Evolutionary conservation across 2,113 vertebrate genomes (phyloP).

Genomic region (Hemibagrus wyckioides): DNA sequence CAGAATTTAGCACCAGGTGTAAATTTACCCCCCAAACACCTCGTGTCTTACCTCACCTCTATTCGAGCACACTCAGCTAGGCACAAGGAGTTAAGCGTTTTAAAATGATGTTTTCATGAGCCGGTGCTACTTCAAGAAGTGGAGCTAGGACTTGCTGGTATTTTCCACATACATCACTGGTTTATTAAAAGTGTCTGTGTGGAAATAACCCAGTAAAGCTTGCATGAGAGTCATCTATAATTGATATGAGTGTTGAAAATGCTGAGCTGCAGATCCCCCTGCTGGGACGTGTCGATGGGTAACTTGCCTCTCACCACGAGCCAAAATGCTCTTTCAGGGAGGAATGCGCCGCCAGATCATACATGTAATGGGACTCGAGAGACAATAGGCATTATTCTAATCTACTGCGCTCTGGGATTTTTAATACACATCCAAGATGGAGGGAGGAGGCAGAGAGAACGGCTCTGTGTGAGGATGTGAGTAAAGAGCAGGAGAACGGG

Average conservation of each 20-base stretch:
- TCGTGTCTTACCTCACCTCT: background rate
- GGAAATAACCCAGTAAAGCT: conserved; percentile 40
- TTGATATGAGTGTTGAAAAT: conserved; percentile 50
- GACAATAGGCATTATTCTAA: conserved; percentile 51
- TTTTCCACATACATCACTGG: conserved; percentile 12
- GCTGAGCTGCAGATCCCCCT: conserved; percentile 42
- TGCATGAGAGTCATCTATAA: conserved; percentile 42
- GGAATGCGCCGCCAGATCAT: conserved; percentile 37
- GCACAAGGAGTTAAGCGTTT: background rate
- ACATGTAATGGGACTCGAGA: conserved; percentile 46
- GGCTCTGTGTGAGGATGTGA: conserved; percentile 36
- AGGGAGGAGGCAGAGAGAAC: conserved; percentile 9
- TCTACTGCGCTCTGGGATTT: conserved; percentile 47
- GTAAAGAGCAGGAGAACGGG: conserved; percentile 43
- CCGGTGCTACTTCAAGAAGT: background rate
- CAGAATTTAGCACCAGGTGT: background rate
- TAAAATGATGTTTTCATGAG: background rate
- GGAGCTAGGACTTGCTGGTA: background rate
- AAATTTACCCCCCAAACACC: background rate
- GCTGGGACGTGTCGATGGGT: conserved; percentile 43
- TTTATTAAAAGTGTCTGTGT: conserved; percentile 5
- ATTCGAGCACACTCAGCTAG: background rate
- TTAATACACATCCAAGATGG: conserved; percentile 44
- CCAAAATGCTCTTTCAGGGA: conserved; percentile 45
- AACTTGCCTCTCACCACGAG: conserved; percentile 43